phyloP scores from a whole-genome alignment of 2,888 invertebrate genomes.

The Micropterix aruncella region DNA sequence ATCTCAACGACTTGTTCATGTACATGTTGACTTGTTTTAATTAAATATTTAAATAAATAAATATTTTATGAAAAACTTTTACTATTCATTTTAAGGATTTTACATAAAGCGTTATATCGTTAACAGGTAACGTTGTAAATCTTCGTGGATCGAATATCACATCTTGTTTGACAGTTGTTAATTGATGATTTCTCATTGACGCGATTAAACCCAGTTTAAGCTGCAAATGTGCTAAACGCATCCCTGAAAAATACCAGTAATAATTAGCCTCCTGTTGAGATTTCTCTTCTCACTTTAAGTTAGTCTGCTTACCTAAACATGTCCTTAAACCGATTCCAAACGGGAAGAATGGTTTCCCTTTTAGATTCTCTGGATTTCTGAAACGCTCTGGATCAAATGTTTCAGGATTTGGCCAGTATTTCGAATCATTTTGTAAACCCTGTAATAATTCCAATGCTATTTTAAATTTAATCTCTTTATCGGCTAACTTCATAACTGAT shows the following conservation, averaged over 20 bases:
- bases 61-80: too few relatives aligned
- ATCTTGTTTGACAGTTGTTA: conserved; percentile 3
- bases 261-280: too few relatives aligned
- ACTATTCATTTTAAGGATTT: too few relatives aligned
- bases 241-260: conserved; percentile 7
- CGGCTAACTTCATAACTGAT: not conserved
- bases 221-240: conserved; percentile 7
- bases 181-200: conserved; percentile 5
- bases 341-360: conserved; percentile 8
- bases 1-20: too few relatives aligned
- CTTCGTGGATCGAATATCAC: conserved; percentile 5
- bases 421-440: conserved; percentile 8
- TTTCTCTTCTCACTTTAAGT: too few relatives aligned
- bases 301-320: conserved; percentile 9
- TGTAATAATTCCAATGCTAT: not conserved
- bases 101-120: too few relatives aligned
- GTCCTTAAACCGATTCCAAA: conserved; percentile 7
- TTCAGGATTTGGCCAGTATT: conserved; percentile 6
- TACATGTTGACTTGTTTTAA: too few relatives aligned
- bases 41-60: too few relatives aligned
- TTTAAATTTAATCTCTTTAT: not conserved
- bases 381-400: conserved; percentile 9
- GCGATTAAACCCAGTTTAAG: conserved; percentile 4
- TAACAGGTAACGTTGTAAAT: conserved; percentile 4
- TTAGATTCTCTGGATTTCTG: conserved; percentile 2